phyloP scores from a whole-genome alignment of 1,140 invertebrate species.

The Drosophila paulistorum region DNA sequence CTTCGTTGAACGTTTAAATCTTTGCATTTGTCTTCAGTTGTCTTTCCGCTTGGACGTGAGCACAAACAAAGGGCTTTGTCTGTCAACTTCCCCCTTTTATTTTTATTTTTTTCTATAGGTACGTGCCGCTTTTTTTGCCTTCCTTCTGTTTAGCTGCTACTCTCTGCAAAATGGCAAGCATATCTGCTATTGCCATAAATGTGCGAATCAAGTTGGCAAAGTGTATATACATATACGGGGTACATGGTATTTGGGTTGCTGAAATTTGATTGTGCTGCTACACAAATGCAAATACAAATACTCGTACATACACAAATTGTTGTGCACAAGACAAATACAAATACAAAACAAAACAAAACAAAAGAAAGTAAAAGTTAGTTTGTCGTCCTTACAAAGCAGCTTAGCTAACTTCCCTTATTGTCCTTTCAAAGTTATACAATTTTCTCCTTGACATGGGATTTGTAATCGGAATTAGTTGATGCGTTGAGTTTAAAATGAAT shows the following conservation, averaged over 20 bases:
- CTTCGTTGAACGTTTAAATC: slow-evolving; percentile 17
- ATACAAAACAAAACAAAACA: slow-evolving; percentile 7
- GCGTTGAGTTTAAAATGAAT: slow-evolving; percentile 12
- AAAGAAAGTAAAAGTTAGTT: slow-evolving; percentile 4
- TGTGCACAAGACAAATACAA: slow-evolving; percentile 17
- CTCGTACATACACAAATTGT: slow-evolving; percentile 2
- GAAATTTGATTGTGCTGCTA: slow-evolving; percentile 14
- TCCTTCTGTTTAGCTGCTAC: not conserved
- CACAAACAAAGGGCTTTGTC: slow-evolving; percentile 20
- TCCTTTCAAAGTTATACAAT: slow-evolving; percentile 20
- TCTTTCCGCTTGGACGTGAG: slow-evolving; percentile 21
- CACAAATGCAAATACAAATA: slow-evolving; percentile 19
- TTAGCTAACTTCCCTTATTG: slow-evolving; percentile 14
- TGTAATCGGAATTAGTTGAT: slow-evolving; percentile 13
- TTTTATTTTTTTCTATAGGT: not conserved
- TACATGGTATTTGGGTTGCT: not conserved
- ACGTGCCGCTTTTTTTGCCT: not conserved
- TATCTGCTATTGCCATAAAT: not conserved
- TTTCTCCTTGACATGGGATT: slow-evolving; percentile 14
- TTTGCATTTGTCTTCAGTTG: slow-evolving; percentile 21
- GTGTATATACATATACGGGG: not conserved
- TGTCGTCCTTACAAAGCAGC: slow-evolving; percentile 14
- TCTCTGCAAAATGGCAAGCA: not conserved
- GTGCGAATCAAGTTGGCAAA: not conserved
- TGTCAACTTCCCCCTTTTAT: slow-evolving; percentile 8